Base-by-base conservation (phyloP, 2,797 vertebrate species). In the Mionectes olivaceus region DNA sequence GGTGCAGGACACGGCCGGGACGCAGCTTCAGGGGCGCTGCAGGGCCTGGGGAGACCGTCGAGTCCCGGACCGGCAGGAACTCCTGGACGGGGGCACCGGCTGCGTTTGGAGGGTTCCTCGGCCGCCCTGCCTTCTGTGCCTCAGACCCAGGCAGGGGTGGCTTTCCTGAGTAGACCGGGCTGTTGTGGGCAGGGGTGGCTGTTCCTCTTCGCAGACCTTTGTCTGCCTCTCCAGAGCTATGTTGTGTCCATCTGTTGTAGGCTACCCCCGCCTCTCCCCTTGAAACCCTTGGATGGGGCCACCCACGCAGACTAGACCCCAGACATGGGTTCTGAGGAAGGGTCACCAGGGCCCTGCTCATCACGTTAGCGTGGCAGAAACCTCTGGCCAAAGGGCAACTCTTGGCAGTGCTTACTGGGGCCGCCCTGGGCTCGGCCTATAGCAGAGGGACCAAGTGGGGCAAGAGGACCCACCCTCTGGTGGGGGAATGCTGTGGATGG, bases 291-390 rank as follows among this genome's bases (percentile, higher is more conserved):
- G 1, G 5, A 2, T 11, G 39, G 22, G 59, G 32, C 44, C 27
- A 55, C 28, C 25, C 10, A 0, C 10, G 4, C 1, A 27, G 46
- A 4, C 30, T 27, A 19, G 6, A 30, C 28, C 9, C 25, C 1
- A 3, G 32, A 5, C 0, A 0, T 0, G 1, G 23, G 32, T 35
- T 12, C 27, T 1, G 3, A 43, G 71, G 53, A 39, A 39, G 13
- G 0, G 0, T 49, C 41, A 9, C 41, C 33, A 1, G 2, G 25
- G 46, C 22, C 6, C 13, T 78, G 16, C 60, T 32, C 1, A 10
- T 35, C 1, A 5, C 16, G 3, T 24, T 74, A 37, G 28, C 0
- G 0, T 44, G 22, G 46, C 1, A 2, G 14, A 32, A 35, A 11
- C 33, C 59, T 15, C 22, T 24, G 74, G 37, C 59, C 53, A 64